Evolutionary conservation across 1,140 invertebrate species (phyloP), one percentile per base, ranked within the genome.

Genomic region (Aphis gossypii): DNA sequence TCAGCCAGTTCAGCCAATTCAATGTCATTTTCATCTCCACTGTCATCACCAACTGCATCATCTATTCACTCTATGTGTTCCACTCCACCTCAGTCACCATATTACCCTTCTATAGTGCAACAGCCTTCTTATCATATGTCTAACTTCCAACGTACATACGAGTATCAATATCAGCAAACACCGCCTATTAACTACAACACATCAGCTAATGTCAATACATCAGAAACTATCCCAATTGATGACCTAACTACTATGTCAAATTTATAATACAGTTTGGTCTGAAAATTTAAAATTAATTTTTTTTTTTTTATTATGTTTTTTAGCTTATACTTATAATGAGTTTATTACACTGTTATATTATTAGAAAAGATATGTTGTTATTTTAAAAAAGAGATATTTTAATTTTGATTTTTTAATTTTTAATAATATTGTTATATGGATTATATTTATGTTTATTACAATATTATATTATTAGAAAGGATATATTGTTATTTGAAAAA

Each of bases 1-100:
- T 83, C 38, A 38, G 35, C 82, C 38, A 83, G 38, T 38, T 20
- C 82, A 83, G 35, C 82, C 38, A 83, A 83, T 38, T 20, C 82
- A 83, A 83, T 83, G 38, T 83, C 35, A 83, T 83, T 83, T 83
- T 38, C 82, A 35, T 83, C 82, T 83, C 20, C 82, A 83, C n/a
- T 83, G 5, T 84, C 35, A 84, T 38, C 82, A 7, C 82, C 82
- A 38, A 23, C 35, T 83, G 35, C 82, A 83, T 38, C n/a, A 82
- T 83, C 82, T 35, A 4, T 83, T 83, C n/a, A 84, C 23, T 84
- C 41, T 44, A 84, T 84, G 38, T 41, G 41, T 84, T 30, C 41
- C 21, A 23, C 44, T 84, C 41, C 23, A 84, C 83, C 83, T 20
- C 82, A 84, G 83, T 84, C 83, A 44, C 38, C 41, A 84, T 46